These are phyloP conservation scores for Maccullochella peelii DNA, from an alignment of 2,113 vertebrate genomes.

Conservation along the genomic window DNA sequence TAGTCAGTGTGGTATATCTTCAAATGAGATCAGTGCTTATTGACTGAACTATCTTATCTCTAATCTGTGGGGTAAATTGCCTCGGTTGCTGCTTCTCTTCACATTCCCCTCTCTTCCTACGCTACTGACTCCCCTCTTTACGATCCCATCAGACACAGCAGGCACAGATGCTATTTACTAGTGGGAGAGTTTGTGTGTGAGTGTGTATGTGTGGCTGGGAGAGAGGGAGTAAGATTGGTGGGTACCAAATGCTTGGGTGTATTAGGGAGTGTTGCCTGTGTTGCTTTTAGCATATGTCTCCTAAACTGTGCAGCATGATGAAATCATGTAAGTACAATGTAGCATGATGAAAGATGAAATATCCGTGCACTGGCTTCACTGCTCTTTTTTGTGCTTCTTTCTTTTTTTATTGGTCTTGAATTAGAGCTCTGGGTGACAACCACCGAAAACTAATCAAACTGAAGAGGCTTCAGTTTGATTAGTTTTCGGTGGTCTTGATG, in stretches of 20 bases:
- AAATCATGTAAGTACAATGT: too few species aligned
- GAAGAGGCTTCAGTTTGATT: not conserved
- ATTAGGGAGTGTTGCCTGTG: conserved; percentile 24
- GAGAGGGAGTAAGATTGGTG: conserved; percentile 7
- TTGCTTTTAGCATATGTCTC: not conserved
- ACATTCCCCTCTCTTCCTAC: conserved; percentile 58
- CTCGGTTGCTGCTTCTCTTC: conserved; percentile 75
- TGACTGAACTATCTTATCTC: conserved; percentile 85
- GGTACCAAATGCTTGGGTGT: conserved; percentile 16
- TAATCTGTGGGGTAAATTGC: conserved; percentile 84
- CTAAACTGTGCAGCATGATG: not conserved
- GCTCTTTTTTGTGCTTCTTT: not conserved
- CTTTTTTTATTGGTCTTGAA: conserved; percentile 22
- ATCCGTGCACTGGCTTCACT: not conserved
- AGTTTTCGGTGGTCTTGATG: too few species aligned
- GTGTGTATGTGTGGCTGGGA: conserved; percentile 21
- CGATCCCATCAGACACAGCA: conserved; percentile 76
- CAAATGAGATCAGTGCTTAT: conserved; percentile 86
- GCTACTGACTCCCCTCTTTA: conserved; percentile 75
- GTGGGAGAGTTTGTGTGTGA: conserved; percentile 45
- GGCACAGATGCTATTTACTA: conserved; percentile 77
- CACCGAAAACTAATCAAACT: conserved; percentile 13
- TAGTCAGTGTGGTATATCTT: conserved; percentile 78
- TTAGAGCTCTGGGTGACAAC: conserved; percentile 20
- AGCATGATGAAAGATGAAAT: not conserved